Conservation (phyloP, 35 echinoderm and acorn worm species). For the Patiria miniata region DNA sequence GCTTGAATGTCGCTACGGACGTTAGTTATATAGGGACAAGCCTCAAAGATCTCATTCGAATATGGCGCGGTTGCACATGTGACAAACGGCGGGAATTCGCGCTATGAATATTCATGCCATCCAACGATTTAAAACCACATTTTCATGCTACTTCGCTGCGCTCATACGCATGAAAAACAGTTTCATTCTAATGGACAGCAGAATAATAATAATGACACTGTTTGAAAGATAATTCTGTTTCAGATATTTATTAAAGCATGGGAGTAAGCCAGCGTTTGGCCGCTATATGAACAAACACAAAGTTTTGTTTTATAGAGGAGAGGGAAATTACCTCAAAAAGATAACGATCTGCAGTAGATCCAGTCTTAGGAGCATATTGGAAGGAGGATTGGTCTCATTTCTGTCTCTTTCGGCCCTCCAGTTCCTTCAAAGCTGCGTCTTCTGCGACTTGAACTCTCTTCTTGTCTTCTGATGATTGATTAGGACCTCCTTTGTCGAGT, state of each 20-base stretch:
- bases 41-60: too few species aligned
- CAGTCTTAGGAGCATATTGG: neutral
- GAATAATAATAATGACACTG: neutral
- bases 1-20: too few species aligned
- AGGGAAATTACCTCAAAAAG: constrained; percentile 1
- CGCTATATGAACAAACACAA: constrained; percentile 7
- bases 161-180: too few species aligned
- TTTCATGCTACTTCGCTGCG: neutral
- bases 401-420: neutral
- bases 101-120: too few species aligned
- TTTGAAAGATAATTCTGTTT: neutral
- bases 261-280: neutral
- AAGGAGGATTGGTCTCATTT: too few species aligned
- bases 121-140: too few species aligned
- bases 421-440: neutral
- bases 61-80: too few species aligned
- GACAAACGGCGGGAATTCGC: too few species aligned
- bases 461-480: too few species aligned
- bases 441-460: neutral
- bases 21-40: too few species aligned
- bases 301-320: neutral
- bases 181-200: neutral
- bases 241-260: neutral
- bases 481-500: neutral
- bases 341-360: neutral